Conservation (phyloP, 1,140 invertebrate species). For the Brachionus sp. region DNA sequence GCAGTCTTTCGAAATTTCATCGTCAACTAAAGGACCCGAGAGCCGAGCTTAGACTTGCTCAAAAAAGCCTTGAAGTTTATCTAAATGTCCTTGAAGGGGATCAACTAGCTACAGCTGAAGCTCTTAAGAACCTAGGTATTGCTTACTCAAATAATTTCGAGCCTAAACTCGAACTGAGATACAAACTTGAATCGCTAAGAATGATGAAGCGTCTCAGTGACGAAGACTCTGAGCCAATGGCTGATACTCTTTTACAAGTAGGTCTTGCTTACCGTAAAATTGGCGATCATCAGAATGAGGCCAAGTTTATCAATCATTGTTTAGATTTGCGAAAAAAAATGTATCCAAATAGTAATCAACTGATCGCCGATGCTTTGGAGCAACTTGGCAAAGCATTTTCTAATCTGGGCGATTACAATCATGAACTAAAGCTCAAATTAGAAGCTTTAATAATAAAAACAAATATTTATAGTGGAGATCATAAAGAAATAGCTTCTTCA, state of each 20-base stretch:
- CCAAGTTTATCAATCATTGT: not conserved
- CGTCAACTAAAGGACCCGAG: not conserved
- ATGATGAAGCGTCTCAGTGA: not conserved
- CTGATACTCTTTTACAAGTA: not conserved
- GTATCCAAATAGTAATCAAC: not conserved
- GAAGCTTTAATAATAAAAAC: constrained; percentile 16
- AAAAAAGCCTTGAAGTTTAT: constrained; percentile 17
- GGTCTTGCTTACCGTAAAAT: not conserved
- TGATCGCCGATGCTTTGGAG: not conserved
- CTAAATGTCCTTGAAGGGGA: not conserved
- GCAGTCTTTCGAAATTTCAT: not conserved
- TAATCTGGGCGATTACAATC: not conserved
- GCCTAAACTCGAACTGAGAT: not conserved
- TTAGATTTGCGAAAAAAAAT: not conserved
- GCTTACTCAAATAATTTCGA: constrained; percentile 5
- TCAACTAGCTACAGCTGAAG: not conserved
- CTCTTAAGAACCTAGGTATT: not conserved
- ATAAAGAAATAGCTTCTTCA: not conserved
- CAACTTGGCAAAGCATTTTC: not conserved
- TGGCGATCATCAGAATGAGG: constrained; percentile 8
- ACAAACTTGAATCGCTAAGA: not conserved
- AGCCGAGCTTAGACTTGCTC: not conserved
- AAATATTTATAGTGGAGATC: not conserved
- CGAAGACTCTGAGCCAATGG: not conserved
- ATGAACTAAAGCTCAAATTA: not conserved